Evolutionary conservation across 2,797 vertebrate genomes (phyloP).

Genomic region (Haliaeetus albicilla): DNA sequence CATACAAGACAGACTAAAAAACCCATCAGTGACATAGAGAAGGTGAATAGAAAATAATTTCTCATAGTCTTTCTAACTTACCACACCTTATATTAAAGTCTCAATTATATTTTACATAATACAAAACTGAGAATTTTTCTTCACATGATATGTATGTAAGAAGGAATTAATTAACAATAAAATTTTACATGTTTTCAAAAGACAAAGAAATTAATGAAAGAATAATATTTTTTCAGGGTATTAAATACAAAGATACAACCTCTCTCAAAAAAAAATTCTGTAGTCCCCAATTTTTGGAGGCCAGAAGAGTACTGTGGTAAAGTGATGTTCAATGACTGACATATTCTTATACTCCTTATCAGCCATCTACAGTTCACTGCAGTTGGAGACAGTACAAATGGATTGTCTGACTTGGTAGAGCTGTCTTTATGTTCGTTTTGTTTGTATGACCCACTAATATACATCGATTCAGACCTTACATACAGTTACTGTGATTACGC

Average conservation of each 20-base stretch:
- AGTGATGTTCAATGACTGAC: neutral
- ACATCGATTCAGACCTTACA: neutral
- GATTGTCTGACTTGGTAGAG: neutral
- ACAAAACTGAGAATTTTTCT: neutral
- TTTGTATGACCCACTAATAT: neutral
- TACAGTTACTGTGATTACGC: neutral
- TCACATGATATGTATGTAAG: neutral
- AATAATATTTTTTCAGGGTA: neutral
- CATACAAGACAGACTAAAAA: neutral
- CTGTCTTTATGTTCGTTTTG: neutral
- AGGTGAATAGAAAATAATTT: neutral
- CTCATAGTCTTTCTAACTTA: neutral
- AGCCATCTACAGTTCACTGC: neutral
- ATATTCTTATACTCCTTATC: neutral
- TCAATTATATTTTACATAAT: neutral
- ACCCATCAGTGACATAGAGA: neutral
- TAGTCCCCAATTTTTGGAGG: neutral
- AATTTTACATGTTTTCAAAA: neutral
- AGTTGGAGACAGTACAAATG: neutral
- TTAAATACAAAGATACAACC: neutral
- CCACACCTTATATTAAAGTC: neutral
- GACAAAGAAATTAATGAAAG: neutral
- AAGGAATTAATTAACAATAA: neutral
- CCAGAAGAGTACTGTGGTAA: neutral
- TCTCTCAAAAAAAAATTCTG: neutral